These are phyloP conservation scores for Artemia franciscana DNA, from an alignment of 1,140 invertebrate species.

Conservation along the genomic window DNA sequence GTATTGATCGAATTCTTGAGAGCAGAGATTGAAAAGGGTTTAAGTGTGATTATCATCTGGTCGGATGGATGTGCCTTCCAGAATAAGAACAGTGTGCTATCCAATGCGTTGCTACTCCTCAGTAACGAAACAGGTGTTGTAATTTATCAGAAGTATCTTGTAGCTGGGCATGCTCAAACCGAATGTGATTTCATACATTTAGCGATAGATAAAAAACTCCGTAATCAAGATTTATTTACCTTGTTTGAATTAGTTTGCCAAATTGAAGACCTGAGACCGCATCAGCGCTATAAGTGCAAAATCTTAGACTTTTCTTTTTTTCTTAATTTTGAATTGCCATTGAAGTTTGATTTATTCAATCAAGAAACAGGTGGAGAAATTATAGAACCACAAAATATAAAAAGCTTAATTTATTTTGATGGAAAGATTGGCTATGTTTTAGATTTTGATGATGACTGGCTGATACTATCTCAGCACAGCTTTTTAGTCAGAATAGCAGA, in stretches of 20 bases:
- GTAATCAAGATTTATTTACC: background rate
- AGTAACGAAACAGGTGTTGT: background rate
- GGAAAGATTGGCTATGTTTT: too few species aligned
- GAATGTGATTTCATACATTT: background rate
- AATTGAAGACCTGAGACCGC: background rate
- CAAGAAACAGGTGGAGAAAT: too few species aligned
- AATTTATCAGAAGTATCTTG: background rate
- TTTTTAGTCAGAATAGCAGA: too few species aligned
- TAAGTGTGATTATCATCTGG: background rate
- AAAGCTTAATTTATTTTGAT: too few species aligned
- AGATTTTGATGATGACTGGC: too few species aligned
- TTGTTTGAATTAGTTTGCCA: background rate
- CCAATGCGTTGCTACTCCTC: background rate
- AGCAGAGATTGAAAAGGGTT: background rate
- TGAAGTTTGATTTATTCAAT: too few species aligned
- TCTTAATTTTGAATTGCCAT: too few species aligned
- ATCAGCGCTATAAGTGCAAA: background rate
- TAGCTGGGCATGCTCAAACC: background rate
- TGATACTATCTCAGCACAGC: too few species aligned
- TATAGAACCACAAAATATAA: too few species aligned
- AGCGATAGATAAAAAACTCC: background rate
- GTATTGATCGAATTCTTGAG: slow-evolving; percentile 4
- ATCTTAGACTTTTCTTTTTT: background rate
- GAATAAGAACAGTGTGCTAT: background rate
- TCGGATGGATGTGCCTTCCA: background rate